Conservation (phyloP, 1,140 invertebrate genomes). For the Solenopsis fugax region DNA sequence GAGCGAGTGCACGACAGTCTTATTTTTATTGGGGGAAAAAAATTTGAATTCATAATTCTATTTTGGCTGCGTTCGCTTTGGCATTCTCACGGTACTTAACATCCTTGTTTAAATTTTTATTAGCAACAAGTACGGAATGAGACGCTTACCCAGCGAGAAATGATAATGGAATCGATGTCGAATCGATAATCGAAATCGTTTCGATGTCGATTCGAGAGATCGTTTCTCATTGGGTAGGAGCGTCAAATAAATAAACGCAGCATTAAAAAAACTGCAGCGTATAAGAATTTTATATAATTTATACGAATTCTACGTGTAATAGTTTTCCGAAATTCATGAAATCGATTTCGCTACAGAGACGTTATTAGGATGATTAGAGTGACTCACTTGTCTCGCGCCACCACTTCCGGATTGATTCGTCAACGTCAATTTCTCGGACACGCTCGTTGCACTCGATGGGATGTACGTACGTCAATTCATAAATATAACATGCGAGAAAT, state of each 20-base stretch:
- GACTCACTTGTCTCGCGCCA: conserved; percentile 21
- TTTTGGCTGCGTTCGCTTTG: no score
- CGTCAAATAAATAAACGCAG: no score
- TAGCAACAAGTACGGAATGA: no score
- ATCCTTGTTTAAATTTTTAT: no score
- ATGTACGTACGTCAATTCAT: not conserved
- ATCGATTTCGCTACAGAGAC: not conserved
- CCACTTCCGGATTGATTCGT: conserved; percentile 25
- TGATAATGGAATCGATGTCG: no score
- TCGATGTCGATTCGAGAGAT: no score
- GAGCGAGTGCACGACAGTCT: not conserved
- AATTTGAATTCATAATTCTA: no score
- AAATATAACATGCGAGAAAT: not conserved
- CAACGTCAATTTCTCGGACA: not conserved
- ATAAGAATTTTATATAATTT: not conserved
- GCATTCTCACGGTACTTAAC: no score
- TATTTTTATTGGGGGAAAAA: not conserved
- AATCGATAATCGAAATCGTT: no score
- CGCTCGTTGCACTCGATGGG: not conserved
- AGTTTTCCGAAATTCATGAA: no score
- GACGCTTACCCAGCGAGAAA: no score
- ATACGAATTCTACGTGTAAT: not conserved
- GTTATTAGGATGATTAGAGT: not conserved
- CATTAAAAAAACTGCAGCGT: not conserved
- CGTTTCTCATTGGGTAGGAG: no score